phyloP scores from a whole-genome alignment of 2,888 invertebrate species.

The Cantharis rustica region DNA sequence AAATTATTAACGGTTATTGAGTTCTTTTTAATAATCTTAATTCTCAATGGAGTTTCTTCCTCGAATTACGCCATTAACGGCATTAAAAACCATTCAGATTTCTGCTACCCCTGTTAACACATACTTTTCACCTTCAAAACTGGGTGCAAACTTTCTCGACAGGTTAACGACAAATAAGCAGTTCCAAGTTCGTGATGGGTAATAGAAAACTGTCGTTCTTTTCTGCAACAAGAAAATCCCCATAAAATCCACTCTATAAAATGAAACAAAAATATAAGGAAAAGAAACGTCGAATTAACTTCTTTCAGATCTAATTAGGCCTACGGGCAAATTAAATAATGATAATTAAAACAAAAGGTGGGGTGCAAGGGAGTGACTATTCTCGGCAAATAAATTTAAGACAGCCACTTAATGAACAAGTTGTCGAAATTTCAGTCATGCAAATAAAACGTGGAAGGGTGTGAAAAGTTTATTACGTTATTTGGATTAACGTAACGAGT shows the following conservation, averaged over 20 bases:
- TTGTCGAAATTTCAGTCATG: slow-evolving; percentile 11
- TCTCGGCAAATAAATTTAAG: slow-evolving; percentile 20
- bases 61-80: not conserved
- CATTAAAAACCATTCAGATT: not conserved
- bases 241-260: slow-evolving; percentile 1
- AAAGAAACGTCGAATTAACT: not conserved
- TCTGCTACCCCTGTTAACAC: not conserved
- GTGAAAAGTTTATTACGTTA: slow-evolving; percentile 18
- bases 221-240: not conserved
- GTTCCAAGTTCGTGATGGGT: not conserved
- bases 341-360: slow-evolving; percentile 6
- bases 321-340: not conserved
- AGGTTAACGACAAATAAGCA: not conserved
- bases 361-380: slow-evolving; percentile 11
- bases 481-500: slow-evolving; percentile 5
- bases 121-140: not conserved
- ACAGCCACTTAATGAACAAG: slow-evolving; percentile 15
- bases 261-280: not conserved
- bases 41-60: not conserved
- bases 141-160: not conserved
- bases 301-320: not conserved
- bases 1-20: slow-evolving; percentile 3
- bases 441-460: slow-evolving; percentile 9
- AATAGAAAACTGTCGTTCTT: not conserved
- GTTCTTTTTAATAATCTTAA: not conserved